These are phyloP conservation scores for Eurypyga helias DNA, from an alignment of 2,113 vertebrate genomes.

Conservation along the genomic window DNA sequence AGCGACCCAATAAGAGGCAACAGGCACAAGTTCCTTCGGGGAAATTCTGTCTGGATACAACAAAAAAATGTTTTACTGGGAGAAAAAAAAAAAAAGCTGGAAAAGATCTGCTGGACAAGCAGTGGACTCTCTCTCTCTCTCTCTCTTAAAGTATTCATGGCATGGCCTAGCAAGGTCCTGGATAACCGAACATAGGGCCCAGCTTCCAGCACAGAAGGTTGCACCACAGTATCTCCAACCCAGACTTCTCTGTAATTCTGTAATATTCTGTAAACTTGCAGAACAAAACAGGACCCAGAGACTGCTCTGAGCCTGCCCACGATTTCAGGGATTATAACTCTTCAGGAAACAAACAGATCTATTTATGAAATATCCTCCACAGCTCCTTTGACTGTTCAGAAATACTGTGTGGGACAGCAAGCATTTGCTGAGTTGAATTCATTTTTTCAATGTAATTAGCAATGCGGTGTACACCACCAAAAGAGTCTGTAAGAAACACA, in stretches of 20 bases:
- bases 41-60: background rate
- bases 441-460: background rate
- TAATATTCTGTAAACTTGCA: background rate
- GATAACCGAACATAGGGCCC: background rate
- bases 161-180: background rate
- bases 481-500: background rate
- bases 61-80: background rate
- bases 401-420: background rate
- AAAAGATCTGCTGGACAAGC: background rate
- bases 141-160: background rate
- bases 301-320: background rate
- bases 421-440: background rate
- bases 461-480: background rate
- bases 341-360: background rate
- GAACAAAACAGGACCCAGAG: background rate
- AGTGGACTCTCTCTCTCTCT: background rate
- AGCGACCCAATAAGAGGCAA: background rate
- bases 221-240: background rate
- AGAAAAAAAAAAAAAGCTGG: background rate
- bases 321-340: background rate
- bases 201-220: background rate
- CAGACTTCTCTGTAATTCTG: background rate
- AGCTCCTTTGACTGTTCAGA: background rate
- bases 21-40: background rate
- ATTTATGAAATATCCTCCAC: background rate